A percentile compares a stretch with the other conserved stretches of the same genome.
These are phyloP conservation scores for Lagopus muta DNA, from an alignment of 2,113 vertebrate genomes.

Conservation along the genomic window DNA sequence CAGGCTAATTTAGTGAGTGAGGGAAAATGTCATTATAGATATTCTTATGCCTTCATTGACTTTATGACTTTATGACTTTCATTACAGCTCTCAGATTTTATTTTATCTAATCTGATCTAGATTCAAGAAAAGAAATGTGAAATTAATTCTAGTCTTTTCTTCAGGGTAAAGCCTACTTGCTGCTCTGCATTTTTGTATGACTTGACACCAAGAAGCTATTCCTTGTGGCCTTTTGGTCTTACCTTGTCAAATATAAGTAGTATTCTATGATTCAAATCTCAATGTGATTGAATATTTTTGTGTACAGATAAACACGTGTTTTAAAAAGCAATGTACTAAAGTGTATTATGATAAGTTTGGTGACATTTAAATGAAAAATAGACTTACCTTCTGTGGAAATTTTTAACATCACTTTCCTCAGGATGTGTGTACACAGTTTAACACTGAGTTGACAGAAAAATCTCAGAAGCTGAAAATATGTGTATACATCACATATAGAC, in stretches of 20 bases:
- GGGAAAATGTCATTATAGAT: not conserved
- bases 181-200: not conserved
- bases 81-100: not conserved
- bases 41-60: not conserved
- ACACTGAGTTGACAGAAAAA: not conserved
- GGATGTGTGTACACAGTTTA: not conserved
- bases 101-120: not conserved
- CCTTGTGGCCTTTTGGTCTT: not conserved
- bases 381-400: not conserved
- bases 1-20: not conserved
- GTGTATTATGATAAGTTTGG: not conserved
- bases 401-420: not conserved
- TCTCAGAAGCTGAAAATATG: not conserved
- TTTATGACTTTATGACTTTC: not conserved
- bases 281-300: not conserved
- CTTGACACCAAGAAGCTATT: not conserved
- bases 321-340: not conserved
- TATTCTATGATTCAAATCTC: not conserved
- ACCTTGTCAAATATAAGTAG: not conserved
- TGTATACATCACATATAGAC: not conserved
- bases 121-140: not conserved
- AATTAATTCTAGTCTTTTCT: not conserved
- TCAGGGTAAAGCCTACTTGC: not conserved
- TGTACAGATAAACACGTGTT: not conserved
- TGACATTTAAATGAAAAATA: not conserved